Evolutionary conservation across 2,113 vertebrate species (phyloP).

Genomic region (Ondatra zibethicus): DNA sequence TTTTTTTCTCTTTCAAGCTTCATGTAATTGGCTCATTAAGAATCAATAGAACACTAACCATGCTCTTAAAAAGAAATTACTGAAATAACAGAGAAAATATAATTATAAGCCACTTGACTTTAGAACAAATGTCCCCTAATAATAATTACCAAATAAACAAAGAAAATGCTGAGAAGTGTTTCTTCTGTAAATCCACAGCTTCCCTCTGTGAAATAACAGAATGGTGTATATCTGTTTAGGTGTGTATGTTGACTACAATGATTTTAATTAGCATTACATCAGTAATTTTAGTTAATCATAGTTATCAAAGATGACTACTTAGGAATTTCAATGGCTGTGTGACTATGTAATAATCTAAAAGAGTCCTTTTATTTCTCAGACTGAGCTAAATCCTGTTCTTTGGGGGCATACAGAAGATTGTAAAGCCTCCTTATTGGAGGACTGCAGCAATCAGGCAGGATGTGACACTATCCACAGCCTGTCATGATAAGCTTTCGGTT

Average conservation of each 20-base stretch:
- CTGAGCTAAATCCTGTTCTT: background rate
- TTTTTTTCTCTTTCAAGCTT: background rate
- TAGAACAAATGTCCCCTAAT: background rate
- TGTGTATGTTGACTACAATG: background rate
- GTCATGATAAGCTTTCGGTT: background rate
- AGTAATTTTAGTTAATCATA: background rate
- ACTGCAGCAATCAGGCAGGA: background rate
- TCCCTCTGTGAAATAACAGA: background rate
- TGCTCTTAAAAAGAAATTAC: slow-evolving; percentile 52
- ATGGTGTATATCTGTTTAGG: background rate
- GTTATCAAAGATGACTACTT: background rate
- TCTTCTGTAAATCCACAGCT: background rate
- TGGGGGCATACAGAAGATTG: background rate
- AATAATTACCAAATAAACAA: background rate
- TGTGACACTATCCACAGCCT: background rate
- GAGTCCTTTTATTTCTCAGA: background rate
- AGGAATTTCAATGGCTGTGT: background rate
- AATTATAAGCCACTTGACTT: slow-evolving; percentile 16
- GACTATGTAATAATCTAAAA: background rate
- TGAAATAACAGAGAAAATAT: background rate
- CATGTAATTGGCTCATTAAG: background rate
- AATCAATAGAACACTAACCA: background rate
- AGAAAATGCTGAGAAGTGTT: background rate
- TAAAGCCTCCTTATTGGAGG: background rate
- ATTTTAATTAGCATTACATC: slow-evolving; percentile 9